Percentiles rank a stretch among this genome's conserved stretches.
These are phyloP conservation scores for Sarotherodon lohbergeri DNA, from an alignment of 2,113 vertebrate species.

Conservation along the genomic window DNA sequence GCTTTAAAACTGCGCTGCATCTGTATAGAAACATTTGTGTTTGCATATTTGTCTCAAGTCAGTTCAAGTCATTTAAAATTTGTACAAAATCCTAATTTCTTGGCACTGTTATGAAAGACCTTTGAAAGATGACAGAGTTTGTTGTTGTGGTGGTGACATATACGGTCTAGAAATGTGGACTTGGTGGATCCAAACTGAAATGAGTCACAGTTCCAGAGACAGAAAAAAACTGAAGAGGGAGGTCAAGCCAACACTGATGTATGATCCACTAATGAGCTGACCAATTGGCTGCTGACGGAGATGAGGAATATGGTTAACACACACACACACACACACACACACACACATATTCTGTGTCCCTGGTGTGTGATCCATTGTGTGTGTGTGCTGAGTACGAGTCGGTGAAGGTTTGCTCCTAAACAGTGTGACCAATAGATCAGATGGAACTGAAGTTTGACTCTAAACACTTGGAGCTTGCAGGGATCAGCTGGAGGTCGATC, in stretches of 20 bases:
- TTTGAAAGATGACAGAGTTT: neutral
- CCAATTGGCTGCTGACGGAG: neutral
- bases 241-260: neutral
- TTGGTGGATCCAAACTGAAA: neutral
- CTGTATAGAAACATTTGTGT: neutral
- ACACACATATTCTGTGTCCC: neutral
- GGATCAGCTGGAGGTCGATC: conserved; percentile 42
- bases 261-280: conserved; percentile 9
- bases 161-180: neutral
- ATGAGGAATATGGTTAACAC: neutral
- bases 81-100: neutral
- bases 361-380: conserved; percentile 33
- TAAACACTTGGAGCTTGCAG: conserved; percentile 30
- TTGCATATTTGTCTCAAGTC: neutral
- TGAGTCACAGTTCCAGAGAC: neutral
- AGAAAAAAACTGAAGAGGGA: neutral
- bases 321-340: neutral
- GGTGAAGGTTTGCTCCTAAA: conserved; percentile 25
- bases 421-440: conserved; percentile 41
- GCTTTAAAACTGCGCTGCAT: neutral
- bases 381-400: conserved; percentile 7
- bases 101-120: neutral
- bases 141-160: neutral
- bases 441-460: conserved; percentile 44
- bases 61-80: neutral